Base-by-base conservation (phyloP, 2,797 vertebrate genomes). In the Iguana delicatissima region DNA sequence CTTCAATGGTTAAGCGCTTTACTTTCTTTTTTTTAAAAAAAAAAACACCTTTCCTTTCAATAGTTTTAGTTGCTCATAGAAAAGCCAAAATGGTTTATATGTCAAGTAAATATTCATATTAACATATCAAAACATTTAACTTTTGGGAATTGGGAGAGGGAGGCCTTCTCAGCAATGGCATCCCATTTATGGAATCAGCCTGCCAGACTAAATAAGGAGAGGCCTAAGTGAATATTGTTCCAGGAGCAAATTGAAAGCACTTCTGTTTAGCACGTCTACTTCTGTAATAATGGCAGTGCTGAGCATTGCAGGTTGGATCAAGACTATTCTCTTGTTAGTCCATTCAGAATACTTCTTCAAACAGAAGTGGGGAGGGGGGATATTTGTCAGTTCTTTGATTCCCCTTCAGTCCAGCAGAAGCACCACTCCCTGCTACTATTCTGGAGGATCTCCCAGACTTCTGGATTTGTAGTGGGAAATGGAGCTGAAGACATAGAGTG, bases 1-100 rank as follows among this genome's bases (percentile, higher is more conserved):
- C 94, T 94, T 94, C 85, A 94, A 91, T 91, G 95, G 93, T 96
- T 93, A 96, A 94, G 91, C 93, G 57, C 32, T 86, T 93, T 95
- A 91, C 95, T 94, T 93, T 89, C 91, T 86, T 86, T 59, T 14
- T 67, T 26, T 67, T n/a, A 10, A 67, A 69, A 32, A 69, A 62
- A 18, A 20, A 62, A 59, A 59, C 38, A 20, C 32, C 55, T 94
- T 95, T 95, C 92, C 93, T 91, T 92, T 94, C 20, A 85, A 87
- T 94, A 93, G 94, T 90, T 57, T 50, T 89, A 94, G 95, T 96
- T 93, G 90, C 87, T 92, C 96, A 80, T 24, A 85, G 46, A 84
- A 73, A 93, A 90, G 91, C 20, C 0, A 94, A 94, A 83, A 94
- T 29, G 26, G 22, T n/a, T 86, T 91, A 90, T 80, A 20, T 52